Base-by-base conservation (phyloP, 2,113 vertebrate genomes). In the Alligator sinensis region DNA sequence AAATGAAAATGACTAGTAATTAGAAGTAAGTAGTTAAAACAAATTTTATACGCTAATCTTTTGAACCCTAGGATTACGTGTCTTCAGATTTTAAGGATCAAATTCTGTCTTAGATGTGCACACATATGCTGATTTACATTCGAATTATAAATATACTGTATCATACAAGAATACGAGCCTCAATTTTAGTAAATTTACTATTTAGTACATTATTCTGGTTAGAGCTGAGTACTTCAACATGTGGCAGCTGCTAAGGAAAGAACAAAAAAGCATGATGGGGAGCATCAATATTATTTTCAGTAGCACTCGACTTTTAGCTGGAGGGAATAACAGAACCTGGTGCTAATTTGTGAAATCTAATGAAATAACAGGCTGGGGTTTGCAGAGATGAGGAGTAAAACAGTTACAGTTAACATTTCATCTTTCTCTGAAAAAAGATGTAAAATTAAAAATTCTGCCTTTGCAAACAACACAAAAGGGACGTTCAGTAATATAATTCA, bases 101-200 rank as follows among this genome's bases (percentile, higher is more conserved):
- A 22, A 66, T 57, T 82, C 77, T 59, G 66, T 18, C 47, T 47
- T 30, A 18, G 59, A 80, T 6, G 83, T 2, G 38, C 0, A 3
- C n/a, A 6, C 83, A 22, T 38, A 25, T 16, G 86, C 85, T 64
- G 30, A 74, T 90, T 34, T 72, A 78, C 91, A 82, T 30, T 30
- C 28, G 1, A 89, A 81, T 17, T 9, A 87, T 0, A 0, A 8
- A 63, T 5, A 15, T 3, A 79, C 15, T 74, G 68, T 47, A 72
- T 22, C 7, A 58, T n/a, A 58, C 34, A 74, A 72, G 38, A 58
- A 87, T 55, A 61, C 47, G 86, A 28, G n/a, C 1, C 11, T 66
- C 25, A 3, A 25, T 30, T 57, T 93, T 54, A 58, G 25, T 18
- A 75, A 89, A 89, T 76, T 64, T 60, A 47, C 24, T 24, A 21